Percentiles rank a stretch among this genome's conserved stretches.
Evolutionary conservation across 1,140 invertebrate species (phyloP).

Genomic region (Aphelinus atriplicis): DNA sequence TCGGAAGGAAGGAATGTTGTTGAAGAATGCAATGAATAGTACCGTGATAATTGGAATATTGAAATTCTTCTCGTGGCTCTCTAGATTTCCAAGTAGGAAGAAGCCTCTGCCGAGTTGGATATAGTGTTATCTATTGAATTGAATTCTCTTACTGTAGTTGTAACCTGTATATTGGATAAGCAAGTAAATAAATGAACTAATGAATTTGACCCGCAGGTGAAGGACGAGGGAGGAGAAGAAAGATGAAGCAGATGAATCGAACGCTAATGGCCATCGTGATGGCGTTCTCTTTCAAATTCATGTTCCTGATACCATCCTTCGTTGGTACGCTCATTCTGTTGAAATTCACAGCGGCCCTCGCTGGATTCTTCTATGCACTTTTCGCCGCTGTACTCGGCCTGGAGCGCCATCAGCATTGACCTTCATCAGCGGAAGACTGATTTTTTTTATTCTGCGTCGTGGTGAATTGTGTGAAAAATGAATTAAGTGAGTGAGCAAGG

Average conservation of each 20-base stretch:
- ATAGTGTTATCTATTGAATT: no score
- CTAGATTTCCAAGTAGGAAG: no score
- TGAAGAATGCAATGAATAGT: no score
- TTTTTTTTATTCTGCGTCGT: neutral
- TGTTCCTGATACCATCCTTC: conserved; percentile 79
- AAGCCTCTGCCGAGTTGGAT: no score
- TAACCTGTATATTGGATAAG: no score
- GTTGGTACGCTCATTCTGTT: conserved; percentile 78
- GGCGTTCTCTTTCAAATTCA: conserved; percentile 85
- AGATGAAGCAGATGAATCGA: conserved; percentile 71
- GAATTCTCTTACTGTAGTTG: no score
- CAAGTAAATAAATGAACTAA: neutral
- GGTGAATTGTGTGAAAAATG: neutral
- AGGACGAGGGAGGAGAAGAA: conserved; percentile 58
- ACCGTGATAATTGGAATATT: no score
- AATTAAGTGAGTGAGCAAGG: neutral
- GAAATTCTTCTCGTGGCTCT: no score
- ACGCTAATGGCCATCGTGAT: conserved; percentile 79
- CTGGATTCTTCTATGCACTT: conserved; percentile 86
- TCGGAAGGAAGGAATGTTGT: no score
- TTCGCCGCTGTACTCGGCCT: conserved; percentile 74
- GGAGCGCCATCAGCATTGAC: conserved; percentile 49
- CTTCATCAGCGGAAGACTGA: no score
- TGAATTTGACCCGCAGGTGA: conserved; percentile 14
- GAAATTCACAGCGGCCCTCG: conserved; percentile 78